Evolutionary conservation across 2,888 invertebrate species (phyloP).

Genomic region (Chaetoderma sp.): DNA sequence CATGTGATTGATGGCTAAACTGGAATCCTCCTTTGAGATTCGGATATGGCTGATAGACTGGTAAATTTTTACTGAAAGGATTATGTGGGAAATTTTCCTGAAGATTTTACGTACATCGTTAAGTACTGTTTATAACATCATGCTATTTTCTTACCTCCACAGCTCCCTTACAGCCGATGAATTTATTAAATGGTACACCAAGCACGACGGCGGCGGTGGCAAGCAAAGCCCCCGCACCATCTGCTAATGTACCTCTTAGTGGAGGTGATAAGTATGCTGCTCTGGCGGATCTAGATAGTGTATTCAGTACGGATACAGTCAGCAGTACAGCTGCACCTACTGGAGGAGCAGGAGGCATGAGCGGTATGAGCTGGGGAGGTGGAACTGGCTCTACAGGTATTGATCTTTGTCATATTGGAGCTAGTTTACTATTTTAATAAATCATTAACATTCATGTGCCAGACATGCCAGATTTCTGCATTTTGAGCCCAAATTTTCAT

Average conservation of each 20-base stretch:
- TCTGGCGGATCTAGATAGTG: conserved; percentile 87
- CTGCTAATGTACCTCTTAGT: conserved; percentile 6
- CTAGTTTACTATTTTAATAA: too few relatives aligned
- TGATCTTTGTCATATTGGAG: too few relatives aligned
- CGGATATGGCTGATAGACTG: too few relatives aligned
- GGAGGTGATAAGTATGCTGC: conserved; percentile 90
- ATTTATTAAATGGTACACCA: conserved; percentile 21
- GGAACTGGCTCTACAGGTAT: neutral
- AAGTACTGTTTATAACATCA: neutral
- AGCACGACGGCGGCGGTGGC: conserved; percentile 17
- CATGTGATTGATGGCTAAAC: too few relatives aligned
- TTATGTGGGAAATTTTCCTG: too few relatives aligned
- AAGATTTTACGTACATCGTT: too few relatives aligned
- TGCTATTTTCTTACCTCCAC: conserved; percentile 6
- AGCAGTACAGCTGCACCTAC: neutral
- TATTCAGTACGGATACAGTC: neutral
- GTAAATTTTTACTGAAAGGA: too few relatives aligned
- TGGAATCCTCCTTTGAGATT: too few relatives aligned
- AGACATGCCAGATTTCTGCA: too few relatives aligned
- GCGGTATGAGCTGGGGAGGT: neutral
- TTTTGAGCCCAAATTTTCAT: too few relatives aligned
- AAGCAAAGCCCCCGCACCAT: conserved; percentile 24
- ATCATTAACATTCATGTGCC: too few relatives aligned
- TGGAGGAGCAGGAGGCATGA: neutral
- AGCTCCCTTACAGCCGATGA: conserved; percentile 50